These are phyloP conservation scores for Characodon lateralis DNA, from an alignment of 2,797 vertebrate species.

Conservation along the genomic window DNA sequence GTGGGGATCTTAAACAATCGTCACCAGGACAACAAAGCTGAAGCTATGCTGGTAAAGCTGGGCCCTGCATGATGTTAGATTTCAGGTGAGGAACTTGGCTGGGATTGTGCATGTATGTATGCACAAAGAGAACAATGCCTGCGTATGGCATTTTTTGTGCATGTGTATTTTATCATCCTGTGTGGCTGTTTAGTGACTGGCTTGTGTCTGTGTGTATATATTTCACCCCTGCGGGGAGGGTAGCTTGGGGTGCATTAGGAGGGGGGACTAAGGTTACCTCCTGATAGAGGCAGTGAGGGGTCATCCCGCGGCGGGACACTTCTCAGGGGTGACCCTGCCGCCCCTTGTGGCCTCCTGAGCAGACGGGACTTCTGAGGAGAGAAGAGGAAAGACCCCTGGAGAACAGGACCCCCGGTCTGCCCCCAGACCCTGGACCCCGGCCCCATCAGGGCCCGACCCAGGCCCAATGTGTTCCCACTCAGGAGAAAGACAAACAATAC, in stretches of 20 bases:
- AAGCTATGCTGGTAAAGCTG: conserved; percentile 67
- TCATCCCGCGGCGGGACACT: conserved; percentile 89
- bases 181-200: conserved; percentile 66
- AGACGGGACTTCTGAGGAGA: conserved; percentile 91
- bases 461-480: conserved; percentile 96
- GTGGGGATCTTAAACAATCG: conserved; percentile 67
- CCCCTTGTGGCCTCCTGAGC: conserved; percentile 80
- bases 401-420: conserved; percentile 88
- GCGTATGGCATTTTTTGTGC: conserved; percentile 44
- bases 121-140: conserved; percentile 51
- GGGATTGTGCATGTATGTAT: conserved; percentile 15
- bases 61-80: conserved; percentile 54
- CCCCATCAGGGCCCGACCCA: conserved; percentile 63
- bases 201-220: conserved; percentile 57
- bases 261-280: conserved; percentile 88
- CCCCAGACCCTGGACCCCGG: conserved; percentile 73
- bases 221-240: conserved; percentile 67
- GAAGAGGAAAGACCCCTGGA: conserved; percentile 85
- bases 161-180: conserved; percentile 69
- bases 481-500: conserved; percentile 93
- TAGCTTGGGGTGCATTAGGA: conserved; percentile 74
- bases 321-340: conserved; percentile 79
- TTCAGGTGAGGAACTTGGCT: conserved; percentile 7
- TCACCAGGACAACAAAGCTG: conserved; percentile 66
- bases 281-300: conserved; percentile 85